Evolutionary conservation across 2,797 vertebrate species (phyloP), one percentile per base, ranked within the genome.

Genomic region (Hybognathus amarus): DNA sequence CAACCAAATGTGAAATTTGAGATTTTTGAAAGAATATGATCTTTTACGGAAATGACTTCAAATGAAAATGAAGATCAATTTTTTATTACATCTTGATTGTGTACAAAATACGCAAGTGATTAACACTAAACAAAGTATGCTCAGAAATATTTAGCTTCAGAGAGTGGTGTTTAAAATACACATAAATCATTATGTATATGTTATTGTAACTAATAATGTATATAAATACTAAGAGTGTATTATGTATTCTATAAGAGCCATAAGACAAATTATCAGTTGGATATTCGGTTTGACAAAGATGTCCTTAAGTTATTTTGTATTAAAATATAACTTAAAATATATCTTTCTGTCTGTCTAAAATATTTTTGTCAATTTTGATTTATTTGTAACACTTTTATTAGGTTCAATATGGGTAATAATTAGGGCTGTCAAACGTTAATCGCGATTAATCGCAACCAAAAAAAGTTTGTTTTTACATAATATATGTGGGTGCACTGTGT

Each of bases 51-150:
- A 79, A 76, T 69, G 2, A 69, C 30, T 69, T 20, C 2, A 68
- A 27, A 70, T 77, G 10, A 70, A 68, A 79, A 78, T 63, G 6
- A 83, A 64, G 40, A 42, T 67, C 22, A 30, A 12, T 18, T 20
- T 38, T 20, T 80, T 82, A 80, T 77, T 67, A 68, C 40, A 17
- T 85, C 76, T 83, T 78, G 70, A 86, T 83, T 84, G 79, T 87
- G 70, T 85, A 87, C 63, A 87, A 86, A 85, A 87, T 63, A 36
- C 52, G 68, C 11, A 73, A 76, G 68, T 87, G 67, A 83, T 76
- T 27, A 80, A 79, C 38, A 83, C 78, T 59, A 30, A n/a, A 75
- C 10, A 77, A 45, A 64, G 42, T 30, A 22, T 85, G 59, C 63
- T 83, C 45, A n/a, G 27, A 83, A 77, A 73, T 74, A 12, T 61